Conservation (phyloP, 2,113 vertebrate genomes). For the Zosterops japonicus region DNA sequence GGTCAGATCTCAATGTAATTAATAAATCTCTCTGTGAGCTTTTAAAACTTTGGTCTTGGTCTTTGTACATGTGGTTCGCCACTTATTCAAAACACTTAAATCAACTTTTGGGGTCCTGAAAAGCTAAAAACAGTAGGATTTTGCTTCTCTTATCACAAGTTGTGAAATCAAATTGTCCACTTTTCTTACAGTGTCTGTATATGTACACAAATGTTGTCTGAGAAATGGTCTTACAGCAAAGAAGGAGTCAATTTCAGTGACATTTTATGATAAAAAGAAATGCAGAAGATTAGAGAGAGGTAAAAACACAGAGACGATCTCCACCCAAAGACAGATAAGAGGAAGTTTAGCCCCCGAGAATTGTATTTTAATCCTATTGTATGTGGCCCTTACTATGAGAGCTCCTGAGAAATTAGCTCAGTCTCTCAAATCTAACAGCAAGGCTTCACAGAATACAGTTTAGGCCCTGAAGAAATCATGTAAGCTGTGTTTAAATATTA, state of each 20-base stretch:
- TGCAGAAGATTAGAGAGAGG: not conserved
- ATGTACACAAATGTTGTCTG: not conserved
- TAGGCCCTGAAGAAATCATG: not conserved
- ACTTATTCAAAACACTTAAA: not conserved
- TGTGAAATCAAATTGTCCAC: not conserved
- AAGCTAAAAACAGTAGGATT: not conserved
- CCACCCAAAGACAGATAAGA: not conserved
- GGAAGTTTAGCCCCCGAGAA: not conserved
- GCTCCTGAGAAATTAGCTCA: not conserved
- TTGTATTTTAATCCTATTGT: not conserved
- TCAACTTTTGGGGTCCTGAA: not conserved
- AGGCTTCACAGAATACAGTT: not conserved
- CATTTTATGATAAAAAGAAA: not conserved
- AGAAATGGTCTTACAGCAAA: accelerated
- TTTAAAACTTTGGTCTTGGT: not conserved
- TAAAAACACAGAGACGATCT: not conserved
- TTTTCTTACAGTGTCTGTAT: not conserved
- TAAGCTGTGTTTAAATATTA: not conserved
- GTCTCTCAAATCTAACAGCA: not conserved
- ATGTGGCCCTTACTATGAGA: accelerated
- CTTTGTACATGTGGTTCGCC: not conserved
- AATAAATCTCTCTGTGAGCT: not conserved
- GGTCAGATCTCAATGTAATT: not conserved
- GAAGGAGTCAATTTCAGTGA: not conserved
- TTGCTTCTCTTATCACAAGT: not conserved